Evolutionary conservation across 1,140 invertebrate genomes (phyloP).

Genomic region (Bombus picipes): DNA sequence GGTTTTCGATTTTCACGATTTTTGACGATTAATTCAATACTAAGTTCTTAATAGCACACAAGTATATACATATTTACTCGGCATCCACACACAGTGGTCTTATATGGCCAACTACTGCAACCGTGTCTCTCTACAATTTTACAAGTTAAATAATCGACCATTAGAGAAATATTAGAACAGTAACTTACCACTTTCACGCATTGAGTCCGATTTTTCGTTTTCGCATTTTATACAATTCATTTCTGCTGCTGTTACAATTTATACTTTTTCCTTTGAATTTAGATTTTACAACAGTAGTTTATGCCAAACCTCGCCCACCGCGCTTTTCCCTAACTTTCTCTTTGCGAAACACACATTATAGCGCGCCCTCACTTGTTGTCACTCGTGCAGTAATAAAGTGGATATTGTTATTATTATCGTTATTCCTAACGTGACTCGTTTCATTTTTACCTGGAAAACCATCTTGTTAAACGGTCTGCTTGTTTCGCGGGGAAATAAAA

Average conservation of each 20-base stretch:
- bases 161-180: not conserved
- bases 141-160: not conserved
- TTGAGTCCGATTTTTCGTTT: not conserved
- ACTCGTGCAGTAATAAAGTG: not conserved
- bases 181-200: not conserved
- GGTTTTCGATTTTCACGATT: too few relatives aligned
- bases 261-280: not conserved
- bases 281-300: not conserved
- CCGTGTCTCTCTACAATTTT: too few relatives aligned
- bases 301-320: not conserved
- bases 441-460: not conserved
- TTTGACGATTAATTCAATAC: too few relatives aligned
- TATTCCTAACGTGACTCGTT: constrained; percentile 7
- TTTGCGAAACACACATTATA: not conserved
- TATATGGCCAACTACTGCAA: too few relatives aligned
- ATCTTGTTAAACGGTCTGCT: not conserved
- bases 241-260: not conserved
- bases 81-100: too few relatives aligned
- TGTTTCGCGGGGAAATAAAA: not conserved
- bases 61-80: too few relatives aligned
- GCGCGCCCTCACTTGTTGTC: not conserved
- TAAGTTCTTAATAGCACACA: too few relatives aligned
- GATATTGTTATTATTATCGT: constrained; percentile 23
- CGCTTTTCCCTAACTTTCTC: not conserved
- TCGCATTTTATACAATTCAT: not conserved